These are phyloP conservation scores for Podarcis lilfordi DNA, from an alignment of 2,797 vertebrate species.

Conservation along the genomic window DNA sequence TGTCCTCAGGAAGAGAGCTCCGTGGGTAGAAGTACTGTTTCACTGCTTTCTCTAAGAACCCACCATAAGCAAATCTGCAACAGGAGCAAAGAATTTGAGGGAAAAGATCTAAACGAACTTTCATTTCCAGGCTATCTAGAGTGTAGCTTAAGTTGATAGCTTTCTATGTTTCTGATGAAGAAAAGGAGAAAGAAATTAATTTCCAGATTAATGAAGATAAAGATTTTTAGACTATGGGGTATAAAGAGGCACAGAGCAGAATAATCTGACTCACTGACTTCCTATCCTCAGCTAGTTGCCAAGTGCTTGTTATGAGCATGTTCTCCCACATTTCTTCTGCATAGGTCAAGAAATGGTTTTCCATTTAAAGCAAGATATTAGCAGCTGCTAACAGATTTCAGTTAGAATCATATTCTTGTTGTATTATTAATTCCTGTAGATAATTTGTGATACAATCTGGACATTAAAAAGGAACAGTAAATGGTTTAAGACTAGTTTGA, in stretches of 20 bases:
- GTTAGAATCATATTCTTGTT: not conserved
- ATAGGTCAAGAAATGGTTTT: not conserved
- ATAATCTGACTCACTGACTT: not conserved
- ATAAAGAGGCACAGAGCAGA: not conserved
- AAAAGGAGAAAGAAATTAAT: not conserved
- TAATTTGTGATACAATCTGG: not conserved
- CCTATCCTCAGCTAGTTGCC: not conserved
- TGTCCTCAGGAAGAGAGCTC: not conserved
- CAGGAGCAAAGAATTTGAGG: not conserved
- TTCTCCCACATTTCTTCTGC: not conserved
- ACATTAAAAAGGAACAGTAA: not conserved
- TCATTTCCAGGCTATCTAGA: not conserved
- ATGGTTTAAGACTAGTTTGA: not conserved
- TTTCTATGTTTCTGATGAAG: not conserved
- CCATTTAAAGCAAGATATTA: not conserved
- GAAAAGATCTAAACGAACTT: not conserved
- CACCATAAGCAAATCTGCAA: not conserved
- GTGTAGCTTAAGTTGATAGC: not conserved
- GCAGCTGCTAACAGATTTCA: not conserved
- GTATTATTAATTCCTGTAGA: too few species aligned
- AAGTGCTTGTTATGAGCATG: not conserved
- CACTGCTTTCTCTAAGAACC: not conserved
- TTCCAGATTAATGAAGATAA: not conserved
- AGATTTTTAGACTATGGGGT: not conserved
- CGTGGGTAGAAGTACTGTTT: not conserved